A percentile compares a stretch with the other conserved stretches of the same genome.
These are phyloP conservation scores for Sisor rabdophorus DNA, from an alignment of 2,113 vertebrate species.

Conservation along the genomic window DNA sequence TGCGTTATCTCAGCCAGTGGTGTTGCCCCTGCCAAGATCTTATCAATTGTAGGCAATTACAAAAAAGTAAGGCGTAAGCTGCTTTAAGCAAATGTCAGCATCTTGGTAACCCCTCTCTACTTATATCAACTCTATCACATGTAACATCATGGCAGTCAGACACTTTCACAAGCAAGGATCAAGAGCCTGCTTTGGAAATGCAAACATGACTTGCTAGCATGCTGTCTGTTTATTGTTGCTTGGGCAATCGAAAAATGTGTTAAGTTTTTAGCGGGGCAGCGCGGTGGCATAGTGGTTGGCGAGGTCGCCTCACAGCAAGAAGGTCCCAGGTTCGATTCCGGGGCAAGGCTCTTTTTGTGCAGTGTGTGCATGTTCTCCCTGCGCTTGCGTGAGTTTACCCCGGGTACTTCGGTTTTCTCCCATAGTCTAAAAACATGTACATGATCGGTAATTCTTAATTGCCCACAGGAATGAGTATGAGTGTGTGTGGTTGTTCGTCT, in stretches of 20 bases:
- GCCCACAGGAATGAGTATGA: too few species aligned
- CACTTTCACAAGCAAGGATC: slow-evolving; percentile 7
- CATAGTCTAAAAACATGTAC: too few species aligned
- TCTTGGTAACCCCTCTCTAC: slow-evolving; percentile 59
- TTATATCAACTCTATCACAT: slow-evolving; percentile 54
- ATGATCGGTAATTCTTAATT: too few species aligned
- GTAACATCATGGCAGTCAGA: slow-evolving; percentile 28
- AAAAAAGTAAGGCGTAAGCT: slow-evolving; percentile 57
- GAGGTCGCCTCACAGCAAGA: too few species aligned
- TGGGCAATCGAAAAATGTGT: slow-evolving; percentile 1
- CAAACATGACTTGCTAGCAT: not conserved
- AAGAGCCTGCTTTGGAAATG: not conserved
- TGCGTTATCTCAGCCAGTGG: slow-evolving; percentile 51
- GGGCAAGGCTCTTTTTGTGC: too few species aligned
- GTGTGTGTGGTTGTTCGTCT: too few species aligned
- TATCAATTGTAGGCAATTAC: slow-evolving; percentile 70
- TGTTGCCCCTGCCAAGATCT: slow-evolving; percentile 61
- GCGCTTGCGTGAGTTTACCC: too few species aligned
- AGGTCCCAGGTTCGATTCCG: too few species aligned
- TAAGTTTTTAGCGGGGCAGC: not conserved
- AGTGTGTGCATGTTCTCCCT: too few species aligned
- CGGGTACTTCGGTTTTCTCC: too few species aligned
- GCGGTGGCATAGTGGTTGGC: too few species aligned
- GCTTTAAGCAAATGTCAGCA: slow-evolving; percentile 67
- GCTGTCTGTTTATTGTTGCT: slow-evolving; percentile 1